Conservation (phyloP, 2,797 vertebrate genomes). For the Helicolenus hilgendorfi region DNA sequence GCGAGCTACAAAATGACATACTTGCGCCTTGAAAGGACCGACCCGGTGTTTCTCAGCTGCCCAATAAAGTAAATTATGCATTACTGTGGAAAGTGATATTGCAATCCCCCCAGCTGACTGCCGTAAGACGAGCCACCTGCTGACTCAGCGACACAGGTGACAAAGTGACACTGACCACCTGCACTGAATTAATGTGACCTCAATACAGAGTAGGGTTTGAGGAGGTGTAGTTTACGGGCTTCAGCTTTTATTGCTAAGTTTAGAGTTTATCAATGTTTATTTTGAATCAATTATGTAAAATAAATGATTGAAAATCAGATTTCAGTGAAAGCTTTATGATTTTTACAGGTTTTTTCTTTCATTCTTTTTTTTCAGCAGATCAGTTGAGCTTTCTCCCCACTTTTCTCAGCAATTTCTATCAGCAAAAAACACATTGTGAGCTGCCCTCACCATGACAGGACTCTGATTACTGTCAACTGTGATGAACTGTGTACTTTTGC, state of each 20-base stretch:
- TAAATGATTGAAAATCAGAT: not conserved
- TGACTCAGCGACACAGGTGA: conserved; percentile 48
- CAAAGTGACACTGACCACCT: conserved; percentile 17
- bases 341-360: too few species aligned
- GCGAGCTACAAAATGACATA: conserved; percentile 33
- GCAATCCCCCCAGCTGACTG: conserved; percentile 29
- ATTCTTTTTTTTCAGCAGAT: not conserved
- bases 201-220: not conserved
- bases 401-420: not conserved
- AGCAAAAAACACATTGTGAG: not conserved
- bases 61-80: conserved; percentile 84
- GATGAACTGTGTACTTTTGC: not conserved
- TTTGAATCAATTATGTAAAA: not conserved
- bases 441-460: not conserved
- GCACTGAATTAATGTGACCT: conserved; percentile 22
- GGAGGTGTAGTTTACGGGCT: not conserved
- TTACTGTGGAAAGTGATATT: conserved; percentile 81
- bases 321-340: too few species aligned
- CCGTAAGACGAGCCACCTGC: conserved; percentile 69
- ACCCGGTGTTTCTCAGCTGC: conserved; percentile 42
- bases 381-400: not conserved
- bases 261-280: not conserved
- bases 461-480: not conserved
- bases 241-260: not conserved
- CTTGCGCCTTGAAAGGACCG: conserved; percentile 10